A percentile compares a stretch with the other conserved stretches of the same genome.
Evolutionary conservation across 2,888 invertebrate species (phyloP).

Genomic region (Litoditis marina): DNA sequence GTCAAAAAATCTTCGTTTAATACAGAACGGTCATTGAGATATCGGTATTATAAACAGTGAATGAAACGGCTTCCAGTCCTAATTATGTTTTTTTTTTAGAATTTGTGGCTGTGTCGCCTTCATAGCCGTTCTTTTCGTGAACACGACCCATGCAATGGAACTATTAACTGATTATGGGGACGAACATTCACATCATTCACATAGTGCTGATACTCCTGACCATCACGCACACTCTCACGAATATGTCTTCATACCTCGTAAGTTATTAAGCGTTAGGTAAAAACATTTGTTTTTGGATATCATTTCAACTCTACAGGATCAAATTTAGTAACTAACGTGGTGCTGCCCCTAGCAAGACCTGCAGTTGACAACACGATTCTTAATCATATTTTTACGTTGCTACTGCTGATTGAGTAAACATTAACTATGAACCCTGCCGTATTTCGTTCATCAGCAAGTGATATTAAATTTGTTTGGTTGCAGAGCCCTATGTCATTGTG

Average conservation of each 20-base stretch:
- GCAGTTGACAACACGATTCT: neutral
- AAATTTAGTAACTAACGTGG: too few relatives aligned
- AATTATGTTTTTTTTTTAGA: constrained; percentile 1
- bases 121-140: constrained; percentile 14
- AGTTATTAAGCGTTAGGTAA: neutral
- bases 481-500: too few relatives aligned
- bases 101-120: constrained; percentile 17
- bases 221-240: neutral
- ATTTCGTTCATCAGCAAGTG: too few relatives aligned
- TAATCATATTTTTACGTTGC: neutral
- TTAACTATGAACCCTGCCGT: too few relatives aligned
- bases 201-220: constrained; percentile 2
- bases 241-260: constrained; percentile 8
- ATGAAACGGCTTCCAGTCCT: neutral
- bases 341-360: neutral
- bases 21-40: too few relatives aligned
- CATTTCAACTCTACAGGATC: too few relatives aligned
- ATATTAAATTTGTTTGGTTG: too few relatives aligned
- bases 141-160: constrained; percentile 17
- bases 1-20: too few relatives aligned
- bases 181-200: constrained; percentile 8
- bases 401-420: too few relatives aligned
- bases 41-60: neutral
- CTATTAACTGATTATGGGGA: constrained; percentile 5
- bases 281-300: too few relatives aligned